A percentile compares a stretch with the other conserved stretches of the same genome.
phyloP scores from a whole-genome alignment of 2,113 vertebrate genomes.

The Silurus meridionalis region DNA sequence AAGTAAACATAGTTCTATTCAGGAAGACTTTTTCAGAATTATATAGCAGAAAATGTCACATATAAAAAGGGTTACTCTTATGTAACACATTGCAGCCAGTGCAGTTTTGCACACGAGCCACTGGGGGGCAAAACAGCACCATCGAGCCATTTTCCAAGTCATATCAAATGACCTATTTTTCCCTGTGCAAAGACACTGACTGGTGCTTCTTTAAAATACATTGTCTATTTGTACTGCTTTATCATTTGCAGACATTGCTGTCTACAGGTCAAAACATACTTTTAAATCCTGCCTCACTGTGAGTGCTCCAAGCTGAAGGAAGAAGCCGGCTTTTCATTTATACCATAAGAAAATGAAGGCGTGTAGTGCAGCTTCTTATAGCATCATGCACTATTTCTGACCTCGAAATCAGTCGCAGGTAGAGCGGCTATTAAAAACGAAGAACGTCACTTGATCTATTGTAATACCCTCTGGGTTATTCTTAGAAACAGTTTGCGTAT shows the following conservation, averaged over 20 bases:
- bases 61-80: neutral
- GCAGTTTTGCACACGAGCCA: slow-evolving; percentile 67
- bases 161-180: slow-evolving; percentile 75
- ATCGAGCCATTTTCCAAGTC: slow-evolving; percentile 58
- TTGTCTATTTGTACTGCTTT: slow-evolving; percentile 31
- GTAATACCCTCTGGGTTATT: slow-evolving; percentile 44
- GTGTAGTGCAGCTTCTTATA: slow-evolving; percentile 15
- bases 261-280: slow-evolving; percentile 25
- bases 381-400: slow-evolving; percentile 23
- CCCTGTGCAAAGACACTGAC: slow-evolving; percentile 59
- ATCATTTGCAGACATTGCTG: slow-evolving; percentile 34
- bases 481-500: slow-evolving; percentile 46
- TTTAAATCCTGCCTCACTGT: slow-evolving; percentile 30
- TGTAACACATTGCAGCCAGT: slow-evolving; percentile 49
- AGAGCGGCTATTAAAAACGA: slow-evolving; percentile 32
- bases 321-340: slow-evolving; percentile 35
- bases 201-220: slow-evolving; percentile 53
- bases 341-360: neutral
- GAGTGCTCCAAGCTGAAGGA: slow-evolving; percentile 11
- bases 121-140: slow-evolving; percentile 78
- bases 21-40: slow-evolving; percentile 1
- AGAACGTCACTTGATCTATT: slow-evolving; percentile 8
- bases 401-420: slow-evolving; percentile 29
- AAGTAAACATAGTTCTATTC: neutral
- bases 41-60: neutral